Percentiles rank a stretch among this genome's conserved stretches.
phyloP scores from a whole-genome alignment of 2,797 vertebrate genomes.

The Myotis planiceps region DNA sequence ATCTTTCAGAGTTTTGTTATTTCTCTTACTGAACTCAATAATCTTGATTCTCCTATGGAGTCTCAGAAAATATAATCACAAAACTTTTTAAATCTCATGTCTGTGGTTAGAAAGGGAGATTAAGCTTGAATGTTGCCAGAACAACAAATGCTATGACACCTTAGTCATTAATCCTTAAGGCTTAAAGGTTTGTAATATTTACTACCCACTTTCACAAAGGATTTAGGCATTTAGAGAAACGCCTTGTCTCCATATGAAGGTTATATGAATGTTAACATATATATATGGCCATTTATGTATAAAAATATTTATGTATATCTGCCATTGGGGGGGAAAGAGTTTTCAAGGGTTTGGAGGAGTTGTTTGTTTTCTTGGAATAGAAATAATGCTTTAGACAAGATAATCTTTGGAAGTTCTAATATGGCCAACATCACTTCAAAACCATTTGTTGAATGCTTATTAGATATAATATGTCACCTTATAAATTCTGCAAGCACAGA shows the following conservation, averaged over 20 bases:
- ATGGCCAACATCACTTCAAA: constrained; percentile 3
- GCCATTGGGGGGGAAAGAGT: background rate
- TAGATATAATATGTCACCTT: constrained; percentile 12
- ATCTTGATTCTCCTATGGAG: background rate
- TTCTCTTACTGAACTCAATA: background rate
- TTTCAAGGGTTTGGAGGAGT: background rate
- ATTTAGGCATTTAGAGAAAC: background rate
- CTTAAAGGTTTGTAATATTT: background rate
- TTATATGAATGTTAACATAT: background rate
- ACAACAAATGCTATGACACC: background rate
- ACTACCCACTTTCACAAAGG: background rate
- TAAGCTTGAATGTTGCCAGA: background rate
- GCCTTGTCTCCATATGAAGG: background rate
- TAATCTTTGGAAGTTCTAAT: constrained; percentile 1
- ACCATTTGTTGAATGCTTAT: background rate
- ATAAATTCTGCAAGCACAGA: background rate
- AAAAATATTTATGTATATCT: background rate
- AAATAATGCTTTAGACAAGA: background rate
- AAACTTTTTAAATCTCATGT: background rate
- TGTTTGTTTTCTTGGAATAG: background rate
- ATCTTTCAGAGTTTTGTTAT: background rate
- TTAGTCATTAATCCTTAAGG: constrained; percentile 12
- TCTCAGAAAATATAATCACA: background rate
- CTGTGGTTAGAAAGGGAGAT: background rate
- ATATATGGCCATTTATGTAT: background rate